Percentiles rank a stretch among this genome's conserved stretches.
These are phyloP conservation scores for Lethocerus indicus DNA, from an alignment of 1,140 invertebrate genomes.

Conservation along the genomic window DNA sequence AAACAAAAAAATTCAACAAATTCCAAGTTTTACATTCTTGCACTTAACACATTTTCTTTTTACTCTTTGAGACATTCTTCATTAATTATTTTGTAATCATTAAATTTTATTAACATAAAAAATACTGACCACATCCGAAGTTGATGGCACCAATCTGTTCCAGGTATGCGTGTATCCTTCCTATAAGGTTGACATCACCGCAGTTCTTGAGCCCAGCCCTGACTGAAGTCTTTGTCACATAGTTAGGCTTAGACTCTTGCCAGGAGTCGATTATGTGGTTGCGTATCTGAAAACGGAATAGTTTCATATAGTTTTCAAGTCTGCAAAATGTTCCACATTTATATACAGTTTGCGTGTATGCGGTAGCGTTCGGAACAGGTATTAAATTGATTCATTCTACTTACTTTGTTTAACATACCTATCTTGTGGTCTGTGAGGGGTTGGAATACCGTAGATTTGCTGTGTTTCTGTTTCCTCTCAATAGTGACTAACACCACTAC, in stretches of 20 bases:
- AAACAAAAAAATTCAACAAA: too few relatives aligned
- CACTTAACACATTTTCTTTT: too few relatives aligned
- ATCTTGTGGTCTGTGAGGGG: too few relatives aligned
- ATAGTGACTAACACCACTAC: too few relatives aligned
- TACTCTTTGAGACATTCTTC: too few relatives aligned
- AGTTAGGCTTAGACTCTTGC: conserved; percentile 33
- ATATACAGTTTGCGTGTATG: conserved; percentile 41
- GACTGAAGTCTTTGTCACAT: conserved; percentile 39
- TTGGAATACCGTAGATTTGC: too few relatives aligned
- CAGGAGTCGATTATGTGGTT: conserved; percentile 40
- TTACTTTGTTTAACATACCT: too few relatives aligned
- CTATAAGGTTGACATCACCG: conserved; percentile 44
- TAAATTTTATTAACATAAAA: too few relatives aligned
- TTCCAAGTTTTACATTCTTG: too few relatives aligned
- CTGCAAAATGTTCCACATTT: conserved; percentile 21
- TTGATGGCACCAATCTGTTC: conserved; percentile 47
- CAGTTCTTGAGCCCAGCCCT: conserved; percentile 38
- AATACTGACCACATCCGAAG: conserved; percentile 37
- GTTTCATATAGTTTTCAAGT: conserved; percentile 6
- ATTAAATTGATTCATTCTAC: too few relatives aligned
- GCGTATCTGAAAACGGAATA: conserved; percentile 31
- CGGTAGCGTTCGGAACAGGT: conserved; percentile 36
- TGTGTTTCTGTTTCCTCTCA: too few relatives aligned
- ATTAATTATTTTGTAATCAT: too few relatives aligned
- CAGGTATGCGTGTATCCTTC: conserved; percentile 38